phyloP scores from a whole-genome alignment of 2,797 vertebrate genomes.

The Manis crassicaudata region DNA sequence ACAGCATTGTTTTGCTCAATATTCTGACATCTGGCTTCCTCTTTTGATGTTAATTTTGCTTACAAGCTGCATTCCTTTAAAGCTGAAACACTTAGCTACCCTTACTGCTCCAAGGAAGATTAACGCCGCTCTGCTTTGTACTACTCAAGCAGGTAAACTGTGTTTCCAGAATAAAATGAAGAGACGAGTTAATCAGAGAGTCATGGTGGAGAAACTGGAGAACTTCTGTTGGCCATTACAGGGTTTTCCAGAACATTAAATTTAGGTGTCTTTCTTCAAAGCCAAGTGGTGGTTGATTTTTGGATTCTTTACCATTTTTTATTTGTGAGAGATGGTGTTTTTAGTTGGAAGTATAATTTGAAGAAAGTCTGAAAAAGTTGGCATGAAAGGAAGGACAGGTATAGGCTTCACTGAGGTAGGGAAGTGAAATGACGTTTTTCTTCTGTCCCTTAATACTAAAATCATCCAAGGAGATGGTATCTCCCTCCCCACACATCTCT shows the following conservation, averaged over 20 bases:
- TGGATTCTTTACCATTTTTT: not conserved
- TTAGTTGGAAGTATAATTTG: not conserved
- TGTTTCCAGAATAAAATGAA: not conserved
- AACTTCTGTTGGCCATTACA: not conserved
- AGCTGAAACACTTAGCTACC: not conserved
- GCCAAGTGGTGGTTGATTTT: not conserved
- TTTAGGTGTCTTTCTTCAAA: not conserved
- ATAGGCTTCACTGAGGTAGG: not conserved
- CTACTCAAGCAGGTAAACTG: not conserved
- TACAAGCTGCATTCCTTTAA: not conserved
- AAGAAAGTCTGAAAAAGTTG: not conserved
- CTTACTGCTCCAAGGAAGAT: not conserved
- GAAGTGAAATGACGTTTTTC: not conserved
- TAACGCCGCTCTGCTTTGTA: not conserved
- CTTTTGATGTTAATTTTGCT: conserved; percentile 41
- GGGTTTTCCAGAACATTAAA: not conserved
- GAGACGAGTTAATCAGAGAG: not conserved
- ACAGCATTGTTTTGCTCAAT: not conserved
- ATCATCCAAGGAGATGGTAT: not conserved
- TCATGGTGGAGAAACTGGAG: not conserved
- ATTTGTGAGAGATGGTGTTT: not conserved
- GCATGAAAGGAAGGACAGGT: not conserved
- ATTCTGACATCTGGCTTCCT: not conserved
- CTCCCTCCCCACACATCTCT: not conserved
- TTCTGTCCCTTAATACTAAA: not conserved